Conservation (phyloP, 2,888 invertebrate species). For the Helobdella robusta region DNA sequence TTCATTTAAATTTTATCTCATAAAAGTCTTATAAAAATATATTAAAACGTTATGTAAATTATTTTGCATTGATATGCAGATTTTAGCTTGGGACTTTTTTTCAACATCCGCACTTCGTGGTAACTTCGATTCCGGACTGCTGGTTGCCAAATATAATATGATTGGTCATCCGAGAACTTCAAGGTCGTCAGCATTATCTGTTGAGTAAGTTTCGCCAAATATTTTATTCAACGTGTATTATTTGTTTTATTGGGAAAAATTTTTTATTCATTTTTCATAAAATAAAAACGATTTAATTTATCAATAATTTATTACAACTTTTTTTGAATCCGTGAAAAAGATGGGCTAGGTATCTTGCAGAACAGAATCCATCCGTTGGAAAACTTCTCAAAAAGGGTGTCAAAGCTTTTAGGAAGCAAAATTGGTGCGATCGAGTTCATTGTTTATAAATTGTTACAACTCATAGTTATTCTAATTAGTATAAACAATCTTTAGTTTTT, state of each 20-base stretch:
- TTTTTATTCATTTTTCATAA: neutral
- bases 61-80: constrained; percentile 34
- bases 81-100: constrained; percentile 40
- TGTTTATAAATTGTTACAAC: neutral
- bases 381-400: constrained; percentile 40
- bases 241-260: neutral
- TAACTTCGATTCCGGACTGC: constrained; percentile 42
- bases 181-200: constrained; percentile 37
- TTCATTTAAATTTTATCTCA: too few relatives aligned
- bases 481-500: neutral
- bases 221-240: neutral
- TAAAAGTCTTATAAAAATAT: too few relatives aligned
- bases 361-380: constrained; percentile 43
- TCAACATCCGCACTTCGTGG: constrained; percentile 39
- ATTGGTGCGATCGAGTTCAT: constrained; percentile 32
- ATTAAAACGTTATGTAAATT: neutral
- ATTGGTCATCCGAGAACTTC: constrained; percentile 39
- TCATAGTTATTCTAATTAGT: neutral
- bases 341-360: constrained; percentile 45
- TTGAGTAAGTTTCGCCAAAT: constrained; percentile 37
- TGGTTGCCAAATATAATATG: constrained; percentile 40
- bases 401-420: constrained; percentile 38
- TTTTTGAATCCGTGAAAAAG: constrained; percentile 33
- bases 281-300: neutral
- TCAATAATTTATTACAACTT: neutral